phyloP scores from a whole-genome alignment of 2,888 invertebrate species.

The Macrophya annulata region DNA sequence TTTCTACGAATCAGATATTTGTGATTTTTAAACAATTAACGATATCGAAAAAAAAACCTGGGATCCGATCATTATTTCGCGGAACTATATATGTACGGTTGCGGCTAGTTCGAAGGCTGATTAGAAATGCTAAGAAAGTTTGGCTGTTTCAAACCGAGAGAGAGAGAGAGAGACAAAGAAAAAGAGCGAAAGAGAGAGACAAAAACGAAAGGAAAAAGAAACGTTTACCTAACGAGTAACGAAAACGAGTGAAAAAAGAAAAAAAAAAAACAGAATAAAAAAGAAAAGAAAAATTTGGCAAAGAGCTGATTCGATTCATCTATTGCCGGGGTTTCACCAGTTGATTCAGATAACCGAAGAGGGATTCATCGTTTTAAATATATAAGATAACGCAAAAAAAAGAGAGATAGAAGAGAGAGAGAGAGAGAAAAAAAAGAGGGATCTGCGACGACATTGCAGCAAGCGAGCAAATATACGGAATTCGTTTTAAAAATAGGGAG shows the following conservation, averaged over 20 bases:
- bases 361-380: conserved; percentile 35
- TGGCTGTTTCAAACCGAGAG: neutral
- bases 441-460: conserved; percentile 60
- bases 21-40: neutral
- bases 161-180: neutral
- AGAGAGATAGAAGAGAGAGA: too few relatives aligned
- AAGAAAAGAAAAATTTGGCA: conserved; percentile 34
- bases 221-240: conserved; percentile 29
- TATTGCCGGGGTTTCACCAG: conserved; percentile 27
- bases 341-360: conserved; percentile 36
- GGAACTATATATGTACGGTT: neutral
- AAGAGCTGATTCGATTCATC: conserved; percentile 47
- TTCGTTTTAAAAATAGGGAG: neutral
- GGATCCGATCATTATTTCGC: neutral
- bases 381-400: conserved; percentile 58
- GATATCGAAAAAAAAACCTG: neutral
- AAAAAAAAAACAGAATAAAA: too few relatives aligned
- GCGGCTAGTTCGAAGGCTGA: neutral
- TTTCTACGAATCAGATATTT: neutral
- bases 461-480: neutral
- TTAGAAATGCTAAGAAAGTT: conserved; percentile 15
- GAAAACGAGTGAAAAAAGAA: neutral
- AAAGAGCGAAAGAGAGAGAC: neutral
- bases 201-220: neutral
- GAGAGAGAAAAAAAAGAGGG: conserved; percentile 52